A percentile compares a stretch with the other conserved stretches of the same genome.
Conservation (phyloP, 2,888 invertebrate genomes). For the Tricholauxania praeusta region DNA sequence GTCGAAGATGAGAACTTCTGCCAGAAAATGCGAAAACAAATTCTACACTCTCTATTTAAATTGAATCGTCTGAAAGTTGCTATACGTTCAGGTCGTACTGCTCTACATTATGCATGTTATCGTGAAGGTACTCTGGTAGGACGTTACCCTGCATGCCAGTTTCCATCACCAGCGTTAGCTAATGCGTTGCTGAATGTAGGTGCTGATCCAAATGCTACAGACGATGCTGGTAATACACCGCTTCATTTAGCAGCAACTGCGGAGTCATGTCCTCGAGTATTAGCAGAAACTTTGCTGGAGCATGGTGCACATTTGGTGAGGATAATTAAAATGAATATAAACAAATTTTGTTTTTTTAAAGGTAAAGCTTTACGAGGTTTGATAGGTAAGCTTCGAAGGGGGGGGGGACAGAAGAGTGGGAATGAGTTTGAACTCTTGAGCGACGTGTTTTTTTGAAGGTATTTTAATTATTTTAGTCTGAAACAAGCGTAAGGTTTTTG, state of each 20-base stretch:
- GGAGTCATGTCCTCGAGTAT: constrained; percentile 76
- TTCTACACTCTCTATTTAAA: constrained; percentile 81
- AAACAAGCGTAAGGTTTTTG: no score
- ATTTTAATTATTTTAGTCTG: no score
- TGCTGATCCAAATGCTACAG: constrained; percentile 82
- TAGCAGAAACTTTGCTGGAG: constrained; percentile 79
- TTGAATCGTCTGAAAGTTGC: constrained; percentile 79
- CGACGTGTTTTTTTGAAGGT: no score
- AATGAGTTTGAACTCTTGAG: no score
- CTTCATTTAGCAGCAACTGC: constrained; percentile 86
- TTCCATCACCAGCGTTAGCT: constrained; percentile 78
- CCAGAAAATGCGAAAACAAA: constrained; percentile 70
- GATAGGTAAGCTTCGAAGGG: no score
- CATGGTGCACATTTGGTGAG: constrained; percentile 76
- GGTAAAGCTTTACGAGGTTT: neutral
- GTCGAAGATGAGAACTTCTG: constrained; percentile 72
- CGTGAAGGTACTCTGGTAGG: constrained; percentile 79
- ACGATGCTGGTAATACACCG: constrained; percentile 88
- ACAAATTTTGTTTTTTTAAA: neutral
- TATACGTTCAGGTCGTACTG: constrained; percentile 76
- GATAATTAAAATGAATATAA: constrained; percentile 21
- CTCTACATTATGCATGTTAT: constrained; percentile 87
- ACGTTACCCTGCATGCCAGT: constrained; percentile 77
- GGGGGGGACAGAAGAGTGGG: no score
- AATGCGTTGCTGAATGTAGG: constrained; percentile 84